These are phyloP conservation scores for Patella vulgata DNA, from an alignment of 1,140 invertebrate genomes.

Conservation along the genomic window DNA sequence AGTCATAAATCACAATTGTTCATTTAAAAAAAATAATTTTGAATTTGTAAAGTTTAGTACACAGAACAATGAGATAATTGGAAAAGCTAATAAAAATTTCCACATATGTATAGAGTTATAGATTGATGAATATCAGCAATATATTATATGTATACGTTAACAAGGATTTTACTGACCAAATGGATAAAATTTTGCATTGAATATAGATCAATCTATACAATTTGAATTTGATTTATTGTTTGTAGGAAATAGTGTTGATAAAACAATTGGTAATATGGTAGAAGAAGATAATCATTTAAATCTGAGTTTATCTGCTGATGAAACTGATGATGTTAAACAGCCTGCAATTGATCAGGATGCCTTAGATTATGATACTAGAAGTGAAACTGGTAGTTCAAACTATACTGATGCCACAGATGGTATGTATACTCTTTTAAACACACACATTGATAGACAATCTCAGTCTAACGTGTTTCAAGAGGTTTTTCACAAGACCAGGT, in stretches of 20 bases:
- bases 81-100: no score
- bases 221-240: background rate
- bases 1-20: no score
- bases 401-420: conserved; percentile 5
- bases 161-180: no score
- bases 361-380: conserved; percentile 57
- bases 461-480: background rate
- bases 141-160: no score
- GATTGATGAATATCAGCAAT: no score
- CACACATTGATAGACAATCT: background rate
- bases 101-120: no score
- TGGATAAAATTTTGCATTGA: no score
- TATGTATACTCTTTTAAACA: background rate
- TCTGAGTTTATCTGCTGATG: conserved; percentile 31
- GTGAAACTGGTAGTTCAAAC: conserved; percentile 53
- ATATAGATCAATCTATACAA: no score
- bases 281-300: conserved; percentile 28
- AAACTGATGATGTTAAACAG: conserved; percentile 32
- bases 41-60: no score
- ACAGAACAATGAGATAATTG: no score
- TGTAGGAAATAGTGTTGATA: background rate
- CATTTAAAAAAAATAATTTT: no score
- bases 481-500: background rate
- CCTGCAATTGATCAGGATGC: conserved; percentile 28
- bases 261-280: conserved; percentile 7